Percentiles rank a stretch among this genome's conserved stretches.
Conservation (phyloP, 2,797 vertebrate genomes). For the Falco cherrug region DNA sequence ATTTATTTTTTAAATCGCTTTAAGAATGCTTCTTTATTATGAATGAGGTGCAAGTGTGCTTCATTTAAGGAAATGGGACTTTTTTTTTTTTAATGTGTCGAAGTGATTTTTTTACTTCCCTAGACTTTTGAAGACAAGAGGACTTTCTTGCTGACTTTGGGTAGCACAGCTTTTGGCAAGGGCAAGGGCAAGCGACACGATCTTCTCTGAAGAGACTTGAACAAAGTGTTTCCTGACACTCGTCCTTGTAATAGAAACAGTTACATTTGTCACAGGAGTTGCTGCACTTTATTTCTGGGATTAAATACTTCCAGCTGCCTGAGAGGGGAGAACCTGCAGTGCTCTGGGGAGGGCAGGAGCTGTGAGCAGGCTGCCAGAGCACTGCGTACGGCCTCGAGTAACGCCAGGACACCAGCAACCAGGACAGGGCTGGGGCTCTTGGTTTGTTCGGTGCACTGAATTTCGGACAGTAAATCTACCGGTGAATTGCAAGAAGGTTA, state of each 20-base stretch:
- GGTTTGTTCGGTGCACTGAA: neutral
- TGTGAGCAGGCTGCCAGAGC: neutral
- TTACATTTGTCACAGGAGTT: neutral
- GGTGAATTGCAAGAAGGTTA: neutral
- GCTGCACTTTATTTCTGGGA: neutral
- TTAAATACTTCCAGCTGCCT: neutral
- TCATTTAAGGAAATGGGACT: neutral
- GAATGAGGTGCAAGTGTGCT: neutral
- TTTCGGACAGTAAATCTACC: neutral
- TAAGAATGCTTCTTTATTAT: neutral
- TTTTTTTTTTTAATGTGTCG: neutral
- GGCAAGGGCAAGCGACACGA: neutral
- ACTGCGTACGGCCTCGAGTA: rapidly evolving
- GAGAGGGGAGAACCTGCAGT: neutral
- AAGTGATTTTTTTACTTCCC: neutral
- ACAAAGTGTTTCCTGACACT: neutral
- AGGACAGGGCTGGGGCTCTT: no score
- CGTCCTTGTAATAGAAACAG: neutral
- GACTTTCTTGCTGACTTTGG: neutral
- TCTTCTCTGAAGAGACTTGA: neutral
- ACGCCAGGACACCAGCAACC: neutral
- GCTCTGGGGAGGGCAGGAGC: neutral
- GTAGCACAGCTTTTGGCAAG: neutral
- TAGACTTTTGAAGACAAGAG: neutral
- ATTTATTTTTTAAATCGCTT: neutral